These are phyloP conservation scores for Cydia fagiglandana DNA, from an alignment of 1,140 invertebrate species.

Conservation along the genomic window DNA sequence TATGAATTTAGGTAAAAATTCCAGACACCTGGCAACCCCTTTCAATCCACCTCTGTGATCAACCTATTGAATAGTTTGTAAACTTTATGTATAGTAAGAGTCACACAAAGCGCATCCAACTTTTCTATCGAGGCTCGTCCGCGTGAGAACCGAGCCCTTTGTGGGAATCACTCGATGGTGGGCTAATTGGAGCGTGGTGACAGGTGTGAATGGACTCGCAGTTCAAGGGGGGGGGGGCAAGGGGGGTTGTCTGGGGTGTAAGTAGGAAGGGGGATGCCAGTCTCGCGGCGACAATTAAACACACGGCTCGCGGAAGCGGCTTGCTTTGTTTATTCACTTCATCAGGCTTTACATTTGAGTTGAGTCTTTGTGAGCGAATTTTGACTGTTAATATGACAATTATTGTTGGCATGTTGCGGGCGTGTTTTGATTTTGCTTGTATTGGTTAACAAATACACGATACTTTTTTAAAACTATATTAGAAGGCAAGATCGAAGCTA, in stretches of 20 bases:
- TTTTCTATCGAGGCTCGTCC: neutral
- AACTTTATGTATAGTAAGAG: no score
- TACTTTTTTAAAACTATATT: no score
- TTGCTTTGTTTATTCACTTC: conserved; percentile 3
- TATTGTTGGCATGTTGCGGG: no score
- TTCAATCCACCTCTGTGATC: no score
- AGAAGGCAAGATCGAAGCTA: no score
- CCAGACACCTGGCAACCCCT: neutral
- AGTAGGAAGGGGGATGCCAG: neutral
- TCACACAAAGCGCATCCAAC: neutral
- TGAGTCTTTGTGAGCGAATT: neutral
- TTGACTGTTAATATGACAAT: neutral
- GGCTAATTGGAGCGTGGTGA: conserved; percentile 12
- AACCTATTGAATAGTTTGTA: no score
- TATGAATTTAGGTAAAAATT: neutral
- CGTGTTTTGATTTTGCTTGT: no score
- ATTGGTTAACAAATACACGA: no score
- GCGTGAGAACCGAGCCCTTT: neutral
- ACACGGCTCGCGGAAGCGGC: neutral
- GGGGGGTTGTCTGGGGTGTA: neutral
- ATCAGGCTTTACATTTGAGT: conserved; percentile 7
- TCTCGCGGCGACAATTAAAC: conserved; percentile 2
- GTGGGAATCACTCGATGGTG: conserved; percentile 1
- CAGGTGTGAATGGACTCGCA: conserved; percentile 9
- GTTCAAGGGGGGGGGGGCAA: neutral